Base-by-base conservation (phyloP, 2,797 vertebrate genomes). In the Argentina silus region DNA sequence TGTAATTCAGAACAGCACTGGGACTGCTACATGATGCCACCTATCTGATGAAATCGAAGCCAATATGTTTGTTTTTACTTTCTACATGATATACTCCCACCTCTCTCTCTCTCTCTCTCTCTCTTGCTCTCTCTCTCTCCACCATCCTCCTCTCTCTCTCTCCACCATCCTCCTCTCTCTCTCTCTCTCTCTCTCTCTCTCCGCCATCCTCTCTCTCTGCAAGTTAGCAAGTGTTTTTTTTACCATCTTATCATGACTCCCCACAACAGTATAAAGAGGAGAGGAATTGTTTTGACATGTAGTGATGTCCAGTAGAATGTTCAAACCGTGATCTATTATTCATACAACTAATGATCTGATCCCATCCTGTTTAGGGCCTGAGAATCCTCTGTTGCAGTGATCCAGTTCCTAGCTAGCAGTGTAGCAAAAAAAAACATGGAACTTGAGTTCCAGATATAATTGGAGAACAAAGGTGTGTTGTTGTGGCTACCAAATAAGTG, bases 1-100 rank as follows among this genome's bases (percentile, higher is more conserved):
- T 94, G 92, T 94, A 94, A 93, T 94, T 93, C 87, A 86, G 87
- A 91, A 90, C 91, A 90, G 90, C 89, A 88, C 86, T 90, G 91
- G 89, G 90, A 91, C 86, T 83, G 87, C 85, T 90, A 83, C 86
- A 45, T 87, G 86, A 86, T 89, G 91, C 90, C 89, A 90, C 92
- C 91, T 93, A 87, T 82, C 90, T 86, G 90, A 90, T 90, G 88
- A 92, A 93, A 91, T 87, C 88, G 90, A 87, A 89, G 88, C 86
- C 17, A 78, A 90, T 82, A 89, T 89, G 90, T 87, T 92, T 93
- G 87, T 87, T 88, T 91, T 85, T 87, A 42, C 69, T 87, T 89
- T 45, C 85, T 80, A 83, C 85, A 84, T 51, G 45, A 53, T 51
- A 19, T 51, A 19, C 53, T 3, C 53, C 6, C 36, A 6, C 6